Conservation (phyloP, 1,140 invertebrate species). For the Pissodes strobi region DNA sequence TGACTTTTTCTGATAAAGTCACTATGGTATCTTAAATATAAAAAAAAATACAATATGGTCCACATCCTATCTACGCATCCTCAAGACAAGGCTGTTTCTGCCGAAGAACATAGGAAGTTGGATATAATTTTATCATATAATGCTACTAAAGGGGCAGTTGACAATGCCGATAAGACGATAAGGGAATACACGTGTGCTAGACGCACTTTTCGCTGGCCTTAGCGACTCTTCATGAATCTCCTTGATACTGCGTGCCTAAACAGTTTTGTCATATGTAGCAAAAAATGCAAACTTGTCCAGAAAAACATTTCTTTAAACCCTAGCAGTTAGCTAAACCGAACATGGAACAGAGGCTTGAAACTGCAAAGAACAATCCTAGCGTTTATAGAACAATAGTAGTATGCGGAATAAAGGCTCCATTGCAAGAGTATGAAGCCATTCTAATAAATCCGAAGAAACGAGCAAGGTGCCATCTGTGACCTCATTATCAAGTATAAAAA, state of each 20-base stretch:
- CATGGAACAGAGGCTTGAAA: conserved; percentile 20
- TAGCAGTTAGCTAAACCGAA: conserved; percentile 14
- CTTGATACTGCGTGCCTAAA: too few relatives aligned
- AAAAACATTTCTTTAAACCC: conserved; percentile 4
- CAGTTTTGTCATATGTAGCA: conserved; percentile 25
- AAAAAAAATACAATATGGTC: conserved; percentile 42
- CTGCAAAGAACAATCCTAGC: conserved; percentile 3
- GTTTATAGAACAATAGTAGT: conserved; percentile 12
- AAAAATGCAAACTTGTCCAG: conserved; percentile 33
- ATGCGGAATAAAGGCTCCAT: conserved; percentile 16
- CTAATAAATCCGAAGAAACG: conserved; percentile 18
- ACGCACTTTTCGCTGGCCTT: conserved; percentile 34
- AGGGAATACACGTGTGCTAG: conserved; percentile 27
- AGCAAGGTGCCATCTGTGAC: conserved; percentile 20
- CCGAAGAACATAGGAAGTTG: conserved; percentile 7
- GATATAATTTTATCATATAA: conserved; percentile 29
- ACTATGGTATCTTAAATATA: conserved; percentile 43
- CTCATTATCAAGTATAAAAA: too few relatives aligned
- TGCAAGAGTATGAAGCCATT: background rate
- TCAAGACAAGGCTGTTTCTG: conserved; percentile 12
- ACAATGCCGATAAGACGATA: conserved; percentile 25
- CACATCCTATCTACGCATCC: conserved; percentile 41
- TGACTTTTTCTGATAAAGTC: conserved; percentile 44
- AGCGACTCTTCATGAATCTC: too few relatives aligned
- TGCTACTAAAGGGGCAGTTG: conserved; percentile 26